Conservation (phyloP, 2,797 vertebrate genomes). For the Cossypha polioptera region DNA sequence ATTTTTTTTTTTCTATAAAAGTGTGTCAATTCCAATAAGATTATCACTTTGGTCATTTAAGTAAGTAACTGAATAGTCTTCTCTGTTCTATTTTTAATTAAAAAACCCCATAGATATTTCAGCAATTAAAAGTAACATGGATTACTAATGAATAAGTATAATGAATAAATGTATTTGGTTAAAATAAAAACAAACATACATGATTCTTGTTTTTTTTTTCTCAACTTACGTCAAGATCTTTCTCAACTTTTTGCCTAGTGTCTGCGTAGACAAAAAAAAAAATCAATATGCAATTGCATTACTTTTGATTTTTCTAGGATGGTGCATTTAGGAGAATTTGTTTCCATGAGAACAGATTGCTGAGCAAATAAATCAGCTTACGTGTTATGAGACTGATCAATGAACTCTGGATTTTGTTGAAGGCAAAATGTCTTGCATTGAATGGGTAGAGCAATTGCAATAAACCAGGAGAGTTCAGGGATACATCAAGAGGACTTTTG, state of each 20-base stretch:
- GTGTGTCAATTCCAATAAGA: not conserved
- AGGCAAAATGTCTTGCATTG: not conserved
- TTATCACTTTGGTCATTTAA: not conserved
- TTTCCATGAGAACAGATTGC: conserved; percentile 55
- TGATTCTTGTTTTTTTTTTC: not conserved
- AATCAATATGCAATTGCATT: conserved; percentile 20
- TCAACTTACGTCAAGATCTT: not conserved
- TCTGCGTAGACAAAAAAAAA: not conserved
- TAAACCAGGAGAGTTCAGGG: not conserved
- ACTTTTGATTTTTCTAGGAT: conserved; percentile 31
- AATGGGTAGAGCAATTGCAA: not conserved
- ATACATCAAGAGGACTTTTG: not conserved
- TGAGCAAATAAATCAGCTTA: not conserved
- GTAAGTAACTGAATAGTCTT: not conserved
- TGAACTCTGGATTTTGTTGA: not conserved
- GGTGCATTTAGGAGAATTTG: not conserved
- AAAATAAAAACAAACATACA: not conserved
- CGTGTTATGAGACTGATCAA: not conserved
- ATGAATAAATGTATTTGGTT: not conserved
- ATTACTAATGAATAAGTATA: not conserved
- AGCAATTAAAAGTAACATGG: not conserved
- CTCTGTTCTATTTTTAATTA: not conserved
- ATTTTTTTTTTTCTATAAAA: not conserved
- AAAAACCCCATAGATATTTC: not conserved
- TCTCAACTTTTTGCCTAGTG: not conserved